Conservation (phyloP, 2,113 vertebrate species). For the Phocoena sinus region DNA sequence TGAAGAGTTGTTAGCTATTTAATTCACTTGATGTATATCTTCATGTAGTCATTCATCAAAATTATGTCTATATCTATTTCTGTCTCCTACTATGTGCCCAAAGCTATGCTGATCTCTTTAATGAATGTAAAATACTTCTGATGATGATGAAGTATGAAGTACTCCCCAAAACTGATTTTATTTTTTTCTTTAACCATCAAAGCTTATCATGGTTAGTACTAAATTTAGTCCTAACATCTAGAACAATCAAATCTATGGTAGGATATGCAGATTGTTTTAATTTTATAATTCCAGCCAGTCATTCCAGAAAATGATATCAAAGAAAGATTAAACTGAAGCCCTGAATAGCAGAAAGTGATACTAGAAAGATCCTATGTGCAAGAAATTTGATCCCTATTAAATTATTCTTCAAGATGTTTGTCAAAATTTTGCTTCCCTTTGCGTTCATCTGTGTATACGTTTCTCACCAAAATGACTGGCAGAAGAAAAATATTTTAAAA, state of each 20-base stretch:
- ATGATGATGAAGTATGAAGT: background rate
- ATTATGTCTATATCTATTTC: background rate
- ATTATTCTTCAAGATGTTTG: constrained; percentile 12
- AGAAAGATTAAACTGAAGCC: background rate
- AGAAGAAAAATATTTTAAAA: background rate
- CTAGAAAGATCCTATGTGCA: background rate
- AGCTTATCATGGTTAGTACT: background rate
- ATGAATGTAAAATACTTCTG: background rate
- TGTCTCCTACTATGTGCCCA: background rate
- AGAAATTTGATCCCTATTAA: background rate
- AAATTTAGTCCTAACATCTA: constrained; percentile 23
- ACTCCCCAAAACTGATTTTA: background rate
- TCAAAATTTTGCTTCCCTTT: constrained; percentile 27
- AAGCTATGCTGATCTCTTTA: background rate
- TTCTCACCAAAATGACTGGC: background rate
- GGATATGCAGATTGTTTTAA: constrained; percentile 9
- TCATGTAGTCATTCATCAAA: background rate
- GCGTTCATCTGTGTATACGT: background rate
- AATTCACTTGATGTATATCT: background rate
- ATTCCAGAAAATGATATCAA: constrained; percentile 37
- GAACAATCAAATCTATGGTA: constrained; percentile 35
- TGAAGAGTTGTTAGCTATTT: background rate
- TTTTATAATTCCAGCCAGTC: background rate
- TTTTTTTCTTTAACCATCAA: background rate
- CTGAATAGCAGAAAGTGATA: background rate